Base-by-base conservation (phyloP, 2,888 invertebrate species). In the Apotomis capreana region DNA sequence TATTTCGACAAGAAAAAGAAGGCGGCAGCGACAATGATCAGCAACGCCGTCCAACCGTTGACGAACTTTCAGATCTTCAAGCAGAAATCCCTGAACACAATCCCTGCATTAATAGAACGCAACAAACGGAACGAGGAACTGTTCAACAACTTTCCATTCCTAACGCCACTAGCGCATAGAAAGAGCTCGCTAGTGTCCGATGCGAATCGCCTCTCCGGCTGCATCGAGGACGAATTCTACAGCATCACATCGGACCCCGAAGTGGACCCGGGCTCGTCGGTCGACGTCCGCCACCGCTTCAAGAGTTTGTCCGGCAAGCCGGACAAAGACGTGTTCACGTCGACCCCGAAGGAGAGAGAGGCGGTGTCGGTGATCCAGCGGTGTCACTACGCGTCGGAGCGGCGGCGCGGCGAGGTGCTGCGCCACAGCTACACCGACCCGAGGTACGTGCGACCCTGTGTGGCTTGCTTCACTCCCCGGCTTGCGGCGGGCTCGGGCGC, bases 91-190 rank as follows among this genome's bases (percentile, higher is more conserved):
- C 85, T 92, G 6, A 93, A 89, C 82, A 92, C 92, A 6, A 91
- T 94, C 68, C 92, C 93, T 61, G 90, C 91, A 68, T 76, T 88
- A 69, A 79, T 89, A 58, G 92, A 92, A 71, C 81, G 82, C 75
- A 81, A 81, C 75, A 84, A 80, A 70, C 84, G 84, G 74, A 84
- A 83, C 82, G 91, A 90, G 79, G 92, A 93, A 80, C 81, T 95
- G 74, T 94, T 94, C 84, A 93, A 93, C 74, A 93, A 94, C 82
- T 94, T 94, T 73, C 94, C 93, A 68, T 95, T 95, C 80, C 84
- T 95, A 76, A 95, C 95, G 72, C 95, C 95, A 64, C 89, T 94
- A 58, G 94, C 94, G 70, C 92, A 94, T 81, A 82, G 95, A 4
- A 93, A 92, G 86, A 89, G 85, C 78, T 93, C 92, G 26, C 84